phyloP scores from a whole-genome alignment of 1,140 invertebrate species.

The Cryptotermes secundus region DNA sequence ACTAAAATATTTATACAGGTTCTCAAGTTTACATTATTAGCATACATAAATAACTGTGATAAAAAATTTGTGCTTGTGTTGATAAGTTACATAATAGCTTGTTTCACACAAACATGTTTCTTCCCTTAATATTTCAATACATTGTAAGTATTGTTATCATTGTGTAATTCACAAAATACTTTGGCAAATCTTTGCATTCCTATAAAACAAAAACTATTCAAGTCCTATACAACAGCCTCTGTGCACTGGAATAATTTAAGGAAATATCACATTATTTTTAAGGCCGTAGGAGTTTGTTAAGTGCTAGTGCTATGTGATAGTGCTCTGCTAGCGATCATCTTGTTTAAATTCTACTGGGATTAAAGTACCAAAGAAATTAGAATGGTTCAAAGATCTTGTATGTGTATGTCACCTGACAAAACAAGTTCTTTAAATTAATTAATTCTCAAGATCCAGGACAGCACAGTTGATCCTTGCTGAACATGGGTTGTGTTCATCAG shows the following conservation, averaged over 20 bases:
- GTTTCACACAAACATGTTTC: conserved; percentile 11
- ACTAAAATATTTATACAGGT: conserved; percentile 18
- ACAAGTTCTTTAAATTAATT: background rate
- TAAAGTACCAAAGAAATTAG: background rate
- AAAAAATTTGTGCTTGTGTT: conserved; percentile 15
- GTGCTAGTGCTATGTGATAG: background rate
- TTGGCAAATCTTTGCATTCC: conserved; percentile 3
- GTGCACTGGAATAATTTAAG: conserved; percentile 2
- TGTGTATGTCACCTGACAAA: background rate
- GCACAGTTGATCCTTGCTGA: background rate
- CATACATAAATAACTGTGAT: conserved; percentile 18
- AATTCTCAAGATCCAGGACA: background rate
- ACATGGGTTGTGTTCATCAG: no score
- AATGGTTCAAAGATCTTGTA: background rate
- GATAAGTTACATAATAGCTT: conserved; percentile 1
- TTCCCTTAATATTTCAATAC: background rate
- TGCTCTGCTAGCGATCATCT: background rate
- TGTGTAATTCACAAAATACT: conserved; percentile 10
- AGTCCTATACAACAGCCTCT: background rate
- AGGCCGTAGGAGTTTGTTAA: background rate
- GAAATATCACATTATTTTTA: conserved; percentile 23
- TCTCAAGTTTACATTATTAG: background rate
- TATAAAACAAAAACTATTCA: background rate
- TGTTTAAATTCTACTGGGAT: background rate
- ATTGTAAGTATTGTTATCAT: background rate